phyloP scores from a whole-genome alignment of 2,888 invertebrate genomes.

The Selenia dentaria region DNA sequence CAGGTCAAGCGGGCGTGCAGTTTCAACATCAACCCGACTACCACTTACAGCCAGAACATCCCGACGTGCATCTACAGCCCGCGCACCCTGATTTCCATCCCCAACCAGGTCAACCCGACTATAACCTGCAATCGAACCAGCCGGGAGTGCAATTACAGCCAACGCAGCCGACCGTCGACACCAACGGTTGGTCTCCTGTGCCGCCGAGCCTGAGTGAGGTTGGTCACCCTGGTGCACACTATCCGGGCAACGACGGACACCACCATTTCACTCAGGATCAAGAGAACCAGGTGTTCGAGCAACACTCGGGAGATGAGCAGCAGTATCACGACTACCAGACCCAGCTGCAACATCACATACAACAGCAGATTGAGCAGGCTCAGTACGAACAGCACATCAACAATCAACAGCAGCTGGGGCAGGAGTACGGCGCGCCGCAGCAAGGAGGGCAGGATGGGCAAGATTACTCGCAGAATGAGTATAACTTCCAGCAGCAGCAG shows the following conservation, averaged over 20 bases:
- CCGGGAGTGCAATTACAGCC: constrained; percentile 38
- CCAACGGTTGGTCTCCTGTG: constrained; percentile 76
- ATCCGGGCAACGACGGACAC: constrained; percentile 47
- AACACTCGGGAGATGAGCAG: constrained; percentile 61
- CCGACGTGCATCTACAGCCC: constrained; percentile 22
- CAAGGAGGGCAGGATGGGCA: constrained; percentile 19
- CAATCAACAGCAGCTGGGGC: constrained; percentile 47
- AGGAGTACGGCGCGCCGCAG: constrained; percentile 35
- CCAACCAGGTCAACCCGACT: constrained; percentile 41
- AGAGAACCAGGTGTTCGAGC: constrained; percentile 69
- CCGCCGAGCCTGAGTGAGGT: constrained; percentile 54
- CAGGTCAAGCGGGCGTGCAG: constrained; percentile 20
- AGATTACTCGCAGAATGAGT: constrained; percentile 40
- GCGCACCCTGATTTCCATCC: constrained; percentile 30
- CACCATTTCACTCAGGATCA: constrained; percentile 68
- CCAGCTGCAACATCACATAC: constrained; percentile 68
- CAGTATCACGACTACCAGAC: constrained; percentile 65
- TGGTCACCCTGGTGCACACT: constrained; percentile 42
- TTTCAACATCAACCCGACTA: constrained; percentile 21
- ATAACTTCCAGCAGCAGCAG: constrained; percentile 39
- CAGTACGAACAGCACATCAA: constrained; percentile 52
- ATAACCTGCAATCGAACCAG: constrained; percentile 3
- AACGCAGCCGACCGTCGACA: constrained; percentile 53
- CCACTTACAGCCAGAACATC: constrained; percentile 20
- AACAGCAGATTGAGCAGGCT: constrained; percentile 70